phyloP scores from a whole-genome alignment of 2,888 invertebrate species.

The Schizaphis graminum region DNA sequence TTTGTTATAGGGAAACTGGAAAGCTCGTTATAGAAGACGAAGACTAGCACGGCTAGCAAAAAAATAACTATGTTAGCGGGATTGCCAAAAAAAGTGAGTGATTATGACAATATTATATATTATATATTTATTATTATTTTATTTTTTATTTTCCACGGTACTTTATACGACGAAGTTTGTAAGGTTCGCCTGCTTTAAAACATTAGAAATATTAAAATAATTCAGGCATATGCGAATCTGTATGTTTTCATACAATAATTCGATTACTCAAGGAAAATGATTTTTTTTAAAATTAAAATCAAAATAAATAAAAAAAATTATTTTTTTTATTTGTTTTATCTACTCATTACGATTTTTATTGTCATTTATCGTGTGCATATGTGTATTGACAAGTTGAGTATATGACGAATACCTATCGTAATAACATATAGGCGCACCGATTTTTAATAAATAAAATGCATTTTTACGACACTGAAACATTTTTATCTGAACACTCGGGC shows the following conservation, averaged over 20 bases:
- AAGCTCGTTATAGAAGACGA: background rate
- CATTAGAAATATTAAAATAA: background rate
- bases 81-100: conserved; percentile 54
- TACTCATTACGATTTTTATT: background rate
- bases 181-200: background rate
- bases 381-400: too few species aligned
- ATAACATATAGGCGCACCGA: background rate
- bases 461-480: background rate
- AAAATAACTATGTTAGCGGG: conserved; percentile 25
- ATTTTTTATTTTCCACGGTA: background rate
- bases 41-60: background rate
- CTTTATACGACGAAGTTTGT: background rate
- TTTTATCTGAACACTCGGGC: background rate
- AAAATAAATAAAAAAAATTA: background rate
- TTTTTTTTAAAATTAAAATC: background rate
- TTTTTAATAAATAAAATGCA: background rate
- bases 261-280: background rate
- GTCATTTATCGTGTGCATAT: too few species aligned
- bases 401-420: background rate
- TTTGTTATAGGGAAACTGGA: background rate
- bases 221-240: background rate
- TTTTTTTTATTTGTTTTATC: background rate
- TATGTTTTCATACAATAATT: background rate
- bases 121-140: background rate
- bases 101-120: background rate